Base-by-base conservation (phyloP, 2,113 vertebrate genomes). In the Nematolebias whitei region DNA sequence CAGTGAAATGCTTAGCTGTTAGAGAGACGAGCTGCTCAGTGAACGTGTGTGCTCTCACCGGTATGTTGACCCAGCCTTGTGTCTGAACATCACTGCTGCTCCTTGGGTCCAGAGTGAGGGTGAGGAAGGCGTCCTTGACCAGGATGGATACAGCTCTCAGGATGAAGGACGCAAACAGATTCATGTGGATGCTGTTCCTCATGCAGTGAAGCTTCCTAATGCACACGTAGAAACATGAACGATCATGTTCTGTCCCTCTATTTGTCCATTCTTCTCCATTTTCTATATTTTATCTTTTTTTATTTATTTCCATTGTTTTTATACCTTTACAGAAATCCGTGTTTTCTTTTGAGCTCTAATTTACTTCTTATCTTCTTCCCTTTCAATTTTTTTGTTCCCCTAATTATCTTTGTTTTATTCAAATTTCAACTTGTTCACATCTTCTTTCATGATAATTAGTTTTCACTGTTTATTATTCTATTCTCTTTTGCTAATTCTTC, bases 121-220 rank as follows among this genome's bases (percentile, higher is more conserved):
- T 94, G 54, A 95, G 87, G 75, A 95, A 91, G 0, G 93, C 91
- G 0, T 99, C 98, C 84, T 97, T 98, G 60, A 95, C 87, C 82
- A 99, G 95, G 75, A 99, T 94, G 0, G 96, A 96, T 73, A 94
- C 67, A 0, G 97, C 97, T 24, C 95, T 94, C 54, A 99, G 92
- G 71, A 98, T 97, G 85, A 98, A 99, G 63, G 97, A 99, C 5
- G 93, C 91, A 53, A 99, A 99, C 76, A 99, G 92, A 84, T 99
- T 98, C 91, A 99, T 92, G 86, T 99, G 97, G 90, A 99, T 98
- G 76, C 96, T 96, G 92, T 98, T 99, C 76, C 97, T 93, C 0
- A 96, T 98, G 75, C 97, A 99, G 82, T 95, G 96, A 20, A 99
- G 91, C 83, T 96, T 98, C 81, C 97, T 99, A 90, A 43, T 23